Evolutionary conservation across 2,888 invertebrate species (phyloP).

Genomic region (Augiades crinisus): DNA sequence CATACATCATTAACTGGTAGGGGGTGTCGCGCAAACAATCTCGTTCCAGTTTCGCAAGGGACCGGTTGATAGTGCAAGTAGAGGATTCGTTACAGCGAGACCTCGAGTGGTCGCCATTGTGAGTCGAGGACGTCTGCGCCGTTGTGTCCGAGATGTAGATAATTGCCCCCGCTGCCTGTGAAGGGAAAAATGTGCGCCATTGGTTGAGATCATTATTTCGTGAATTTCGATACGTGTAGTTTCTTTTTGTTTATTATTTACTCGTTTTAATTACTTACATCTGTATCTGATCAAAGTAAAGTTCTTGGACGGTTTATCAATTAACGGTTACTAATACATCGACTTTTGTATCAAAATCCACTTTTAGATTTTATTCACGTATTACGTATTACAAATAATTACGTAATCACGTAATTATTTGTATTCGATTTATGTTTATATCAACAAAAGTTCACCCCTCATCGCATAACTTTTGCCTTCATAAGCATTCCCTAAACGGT

Average conservation of each 20-base stretch:
- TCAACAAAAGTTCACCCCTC: too few species aligned
- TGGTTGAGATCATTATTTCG: constrained; percentile 44
- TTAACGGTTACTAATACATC: too few species aligned
- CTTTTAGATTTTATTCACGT: too few species aligned
- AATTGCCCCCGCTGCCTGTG: constrained; percentile 69
- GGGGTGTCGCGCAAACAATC: constrained; percentile 72
- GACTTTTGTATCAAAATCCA: too few species aligned
- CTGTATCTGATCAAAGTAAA: too few species aligned
- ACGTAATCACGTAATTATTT: too few species aligned
- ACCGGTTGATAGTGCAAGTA: constrained; percentile 68
- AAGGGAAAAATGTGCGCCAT: constrained; percentile 43
- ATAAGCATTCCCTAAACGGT: background rate
- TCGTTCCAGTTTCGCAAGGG: constrained; percentile 70
- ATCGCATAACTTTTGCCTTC: background rate
- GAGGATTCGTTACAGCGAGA: constrained; percentile 77
- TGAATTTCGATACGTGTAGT: constrained; percentile 32
- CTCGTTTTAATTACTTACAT: too few species aligned
- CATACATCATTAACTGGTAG: constrained; percentile 73
- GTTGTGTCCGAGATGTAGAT: constrained; percentile 78
- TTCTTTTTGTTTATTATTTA: background rate
- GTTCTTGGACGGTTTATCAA: too few species aligned
- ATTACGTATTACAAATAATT: too few species aligned
- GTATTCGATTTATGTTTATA: too few species aligned
- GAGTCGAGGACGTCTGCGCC: constrained; percentile 73
- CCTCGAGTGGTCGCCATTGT: constrained; percentile 75